phyloP scores from a whole-genome alignment of 2,888 invertebrate genomes.

The Hesperia comma region DNA sequence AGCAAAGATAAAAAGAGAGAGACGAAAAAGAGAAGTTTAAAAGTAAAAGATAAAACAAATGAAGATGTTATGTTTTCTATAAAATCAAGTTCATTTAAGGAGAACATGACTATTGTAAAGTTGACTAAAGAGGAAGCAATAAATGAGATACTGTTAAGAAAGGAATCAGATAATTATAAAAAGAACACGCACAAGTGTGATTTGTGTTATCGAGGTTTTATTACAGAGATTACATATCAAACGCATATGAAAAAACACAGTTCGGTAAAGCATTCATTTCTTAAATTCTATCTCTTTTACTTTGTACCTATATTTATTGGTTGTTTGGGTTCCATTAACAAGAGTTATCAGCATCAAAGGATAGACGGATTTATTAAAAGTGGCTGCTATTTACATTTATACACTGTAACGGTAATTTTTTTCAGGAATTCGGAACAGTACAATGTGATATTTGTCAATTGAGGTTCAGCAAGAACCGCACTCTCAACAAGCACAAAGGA shows the following conservation, averaged over 20 bases:
- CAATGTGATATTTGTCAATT: conserved; percentile 49
- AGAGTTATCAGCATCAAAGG: too few relatives aligned
- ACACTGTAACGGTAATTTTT: too few relatives aligned
- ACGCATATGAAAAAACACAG: conserved; percentile 58
- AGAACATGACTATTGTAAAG: conserved; percentile 48
- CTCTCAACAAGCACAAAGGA: conserved; percentile 50
- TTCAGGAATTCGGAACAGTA: conserved; percentile 48
- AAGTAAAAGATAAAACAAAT: too few relatives aligned
- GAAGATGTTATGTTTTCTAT: conserved; percentile 36
- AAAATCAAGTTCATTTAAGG: conserved; percentile 30
- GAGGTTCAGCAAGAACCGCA: conserved; percentile 43
- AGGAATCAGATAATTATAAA: conserved; percentile 54
- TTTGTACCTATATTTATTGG: too few relatives aligned
- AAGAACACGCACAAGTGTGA: conserved; percentile 53
- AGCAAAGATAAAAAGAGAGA: too few relatives aligned
- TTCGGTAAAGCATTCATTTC: conserved; percentile 46
- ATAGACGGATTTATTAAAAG: too few relatives aligned
- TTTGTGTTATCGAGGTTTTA: conserved; percentile 54
- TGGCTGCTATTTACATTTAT: too few relatives aligned
- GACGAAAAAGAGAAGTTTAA: too few relatives aligned
- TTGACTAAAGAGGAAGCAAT: conserved; percentile 53
- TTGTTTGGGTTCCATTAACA: too few relatives aligned
- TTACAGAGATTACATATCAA: conserved; percentile 49
- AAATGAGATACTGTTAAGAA: conserved; percentile 52
- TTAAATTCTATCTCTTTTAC: too few relatives aligned